These are phyloP conservation scores for Cantharis nigra DNA, from an alignment of 2,888 invertebrate genomes.

Conservation along the genomic window DNA sequence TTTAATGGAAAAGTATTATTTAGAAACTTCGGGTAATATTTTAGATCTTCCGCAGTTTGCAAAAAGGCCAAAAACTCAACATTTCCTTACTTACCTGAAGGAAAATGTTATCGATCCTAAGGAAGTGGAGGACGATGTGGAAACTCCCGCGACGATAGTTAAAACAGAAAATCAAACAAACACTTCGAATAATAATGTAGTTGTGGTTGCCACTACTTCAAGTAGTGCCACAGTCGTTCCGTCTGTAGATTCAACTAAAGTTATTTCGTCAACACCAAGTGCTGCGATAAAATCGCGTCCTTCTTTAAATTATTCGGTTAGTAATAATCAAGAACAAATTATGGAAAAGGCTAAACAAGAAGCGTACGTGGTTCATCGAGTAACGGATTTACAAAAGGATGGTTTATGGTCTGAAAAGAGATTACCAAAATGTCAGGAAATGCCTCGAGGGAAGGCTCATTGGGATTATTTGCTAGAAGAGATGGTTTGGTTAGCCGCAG, in stretches of 20 bases:
- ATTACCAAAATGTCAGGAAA: constrained; percentile 90
- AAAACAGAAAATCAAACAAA: constrained; percentile 8
- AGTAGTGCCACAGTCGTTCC: constrained; percentile 26
- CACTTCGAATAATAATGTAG: not conserved
- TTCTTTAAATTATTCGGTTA: constrained; percentile 27
- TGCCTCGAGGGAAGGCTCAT: constrained; percentile 88
- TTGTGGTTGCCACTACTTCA: constrained; percentile 33
- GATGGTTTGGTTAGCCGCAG: constrained; percentile 97
- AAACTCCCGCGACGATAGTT: not conserved
- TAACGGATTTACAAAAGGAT: constrained; percentile 88
- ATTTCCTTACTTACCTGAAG: constrained; percentile 75
- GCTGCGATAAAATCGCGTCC: constrained; percentile 30
- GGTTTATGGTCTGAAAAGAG: constrained; percentile 93
- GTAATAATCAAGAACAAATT: constrained; percentile 71
- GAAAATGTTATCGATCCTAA: constrained; percentile 57
- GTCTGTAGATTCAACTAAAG: constrained; percentile 10
- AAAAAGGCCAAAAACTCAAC: constrained; percentile 76
- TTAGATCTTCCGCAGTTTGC: constrained; percentile 87
- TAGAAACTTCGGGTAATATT: constrained; percentile 85
- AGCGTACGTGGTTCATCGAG: constrained; percentile 91
- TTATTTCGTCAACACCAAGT: constrained; percentile 1
- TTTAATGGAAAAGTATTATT: constrained; percentile 83
- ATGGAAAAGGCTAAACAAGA: constrained; percentile 89
- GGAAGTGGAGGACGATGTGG: constrained; percentile 36
- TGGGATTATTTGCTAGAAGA: constrained; percentile 99